These are phyloP conservation scores for Galeruca laticollis DNA, from an alignment of 2,888 invertebrate species.

Conservation along the genomic window DNA sequence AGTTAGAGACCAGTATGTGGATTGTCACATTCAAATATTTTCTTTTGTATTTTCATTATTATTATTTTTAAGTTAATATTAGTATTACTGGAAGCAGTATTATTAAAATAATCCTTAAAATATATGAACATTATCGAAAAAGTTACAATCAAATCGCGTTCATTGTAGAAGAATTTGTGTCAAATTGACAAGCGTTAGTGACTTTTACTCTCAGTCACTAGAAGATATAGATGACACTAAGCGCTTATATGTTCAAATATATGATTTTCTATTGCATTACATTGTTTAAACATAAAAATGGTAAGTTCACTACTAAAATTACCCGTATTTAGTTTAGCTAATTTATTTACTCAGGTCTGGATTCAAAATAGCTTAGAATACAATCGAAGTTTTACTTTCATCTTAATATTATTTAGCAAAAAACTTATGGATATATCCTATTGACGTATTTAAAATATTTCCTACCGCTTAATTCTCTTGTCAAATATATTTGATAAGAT, in stretches of 20 bases:
- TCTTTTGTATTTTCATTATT: constrained; percentile 52
- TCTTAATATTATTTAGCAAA: constrained; percentile 37
- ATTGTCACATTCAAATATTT: constrained; percentile 61
- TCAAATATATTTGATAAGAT: neutral
- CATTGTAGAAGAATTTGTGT: constrained; percentile 49
- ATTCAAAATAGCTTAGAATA: constrained; percentile 43
- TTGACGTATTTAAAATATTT: neutral
- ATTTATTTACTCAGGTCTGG: constrained; percentile 39
- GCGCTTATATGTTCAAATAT: constrained; percentile 44
- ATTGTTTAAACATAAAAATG: constrained; percentile 32
- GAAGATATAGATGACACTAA: constrained; percentile 66
- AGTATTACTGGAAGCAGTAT: constrained; percentile 51
- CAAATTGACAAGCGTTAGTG: constrained; percentile 43
- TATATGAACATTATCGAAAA: constrained; percentile 60
- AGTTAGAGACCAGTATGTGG: constrained; percentile 61
- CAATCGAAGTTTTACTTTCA: constrained; percentile 38
- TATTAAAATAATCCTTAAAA: constrained; percentile 56
- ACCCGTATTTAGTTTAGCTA: constrained; percentile 44
- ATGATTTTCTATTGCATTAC: constrained; percentile 34
- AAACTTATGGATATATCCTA: constrained; percentile 27
- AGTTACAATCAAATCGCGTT: constrained; percentile 49
- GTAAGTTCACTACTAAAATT: constrained; percentile 25
- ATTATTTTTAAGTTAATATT: constrained; percentile 49
- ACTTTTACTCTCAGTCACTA: constrained; percentile 55
- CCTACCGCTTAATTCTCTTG: neutral